A percentile compares a stretch with the other conserved stretches of the same genome.
Evolutionary conservation across 2,888 invertebrate genomes (phyloP).

Genomic region (Phengaris alcon): DNA sequence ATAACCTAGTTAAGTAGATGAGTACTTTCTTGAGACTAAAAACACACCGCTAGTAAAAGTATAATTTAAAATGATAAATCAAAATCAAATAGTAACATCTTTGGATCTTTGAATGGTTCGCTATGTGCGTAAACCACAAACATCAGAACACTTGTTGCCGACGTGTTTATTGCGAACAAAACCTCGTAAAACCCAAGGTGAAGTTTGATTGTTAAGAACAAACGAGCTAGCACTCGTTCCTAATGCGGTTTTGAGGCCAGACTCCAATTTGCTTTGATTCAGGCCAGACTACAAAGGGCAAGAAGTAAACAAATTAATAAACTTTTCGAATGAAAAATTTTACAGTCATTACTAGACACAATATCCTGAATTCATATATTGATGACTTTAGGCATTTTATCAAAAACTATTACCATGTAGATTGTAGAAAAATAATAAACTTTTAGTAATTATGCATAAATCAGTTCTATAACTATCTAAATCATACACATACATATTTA

Average conservation of each 20-base stretch:
- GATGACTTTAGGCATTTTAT: neutral
- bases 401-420: neutral
- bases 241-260: slow-evolving; percentile 64
- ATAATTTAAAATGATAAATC: neutral
- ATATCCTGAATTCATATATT: neutral
- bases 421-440: too few species aligned
- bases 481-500: too few species aligned
- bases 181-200: slow-evolving; percentile 69
- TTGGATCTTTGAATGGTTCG: neutral
- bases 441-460: too few species aligned
- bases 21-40: too few species aligned
- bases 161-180: slow-evolving; percentile 63
- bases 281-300: slow-evolving; percentile 61
- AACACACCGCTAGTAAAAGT: too few species aligned
- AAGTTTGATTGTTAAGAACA: slow-evolving; percentile 63
- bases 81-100: slow-evolving; percentile 6
- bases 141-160: slow-evolving; percentile 59
- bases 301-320: slow-evolving; percentile 40
- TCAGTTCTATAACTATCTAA: too few species aligned
- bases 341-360: slow-evolving; percentile 6
- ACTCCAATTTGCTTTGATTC: slow-evolving; percentile 58
- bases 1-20: too few species aligned
- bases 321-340: slow-evolving; percentile 26
- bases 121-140: slow-evolving; percentile 46
- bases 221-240: slow-evolving; percentile 47